These are phyloP conservation scores for Montipora capricornis DNA, from an alignment of 64 coral and sea anemone genomes.

Conservation along the genomic window DNA sequence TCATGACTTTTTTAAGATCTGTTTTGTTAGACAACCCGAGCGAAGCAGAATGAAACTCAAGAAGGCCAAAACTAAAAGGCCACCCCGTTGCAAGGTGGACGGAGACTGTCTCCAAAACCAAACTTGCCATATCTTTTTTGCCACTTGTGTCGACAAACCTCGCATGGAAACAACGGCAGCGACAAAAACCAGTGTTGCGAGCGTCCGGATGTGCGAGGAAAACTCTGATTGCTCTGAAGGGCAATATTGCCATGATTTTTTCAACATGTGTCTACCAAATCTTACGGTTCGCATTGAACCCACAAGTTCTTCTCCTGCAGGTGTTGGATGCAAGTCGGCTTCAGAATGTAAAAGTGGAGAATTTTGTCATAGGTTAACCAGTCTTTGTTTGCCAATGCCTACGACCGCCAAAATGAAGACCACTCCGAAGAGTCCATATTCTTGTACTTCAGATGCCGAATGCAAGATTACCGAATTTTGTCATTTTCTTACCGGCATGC, in stretches of 20 bases:
- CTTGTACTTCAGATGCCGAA: constrained; percentile 34
- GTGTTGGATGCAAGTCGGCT: background rate
- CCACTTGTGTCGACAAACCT: constrained; percentile 9
- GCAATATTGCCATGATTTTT: constrained; percentile 46
- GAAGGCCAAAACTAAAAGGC: background rate
- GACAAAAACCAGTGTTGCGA: background rate
- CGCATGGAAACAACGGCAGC: background rate
- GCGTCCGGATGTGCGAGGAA: background rate
- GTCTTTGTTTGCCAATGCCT: constrained; percentile 23
- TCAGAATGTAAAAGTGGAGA: constrained; percentile 32
- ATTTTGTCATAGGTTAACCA: constrained; percentile 37
- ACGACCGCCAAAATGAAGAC: background rate
- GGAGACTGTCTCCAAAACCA: constrained; percentile 12
- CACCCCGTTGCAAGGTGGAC: background rate
- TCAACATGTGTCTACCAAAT: constrained; percentile 47
- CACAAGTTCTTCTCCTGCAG: background rate
- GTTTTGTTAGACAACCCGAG: constrained; percentile 3
- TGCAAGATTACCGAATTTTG: constrained; percentile 51
- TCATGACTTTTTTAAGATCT: constrained; percentile 11
- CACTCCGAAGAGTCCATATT: background rate
- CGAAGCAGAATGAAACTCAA: constrained; percentile 19
- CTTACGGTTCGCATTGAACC: constrained; percentile 3
- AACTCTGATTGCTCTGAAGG: constrained; percentile 16
- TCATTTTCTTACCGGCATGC: constrained; percentile 37
- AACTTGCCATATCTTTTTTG: constrained; percentile 39